Percentiles rank a stretch among this genome's conserved stretches.
phyloP scores from a whole-genome alignment of 92 coral and sea anemone genomes.

The Porites cylindrica region DNA sequence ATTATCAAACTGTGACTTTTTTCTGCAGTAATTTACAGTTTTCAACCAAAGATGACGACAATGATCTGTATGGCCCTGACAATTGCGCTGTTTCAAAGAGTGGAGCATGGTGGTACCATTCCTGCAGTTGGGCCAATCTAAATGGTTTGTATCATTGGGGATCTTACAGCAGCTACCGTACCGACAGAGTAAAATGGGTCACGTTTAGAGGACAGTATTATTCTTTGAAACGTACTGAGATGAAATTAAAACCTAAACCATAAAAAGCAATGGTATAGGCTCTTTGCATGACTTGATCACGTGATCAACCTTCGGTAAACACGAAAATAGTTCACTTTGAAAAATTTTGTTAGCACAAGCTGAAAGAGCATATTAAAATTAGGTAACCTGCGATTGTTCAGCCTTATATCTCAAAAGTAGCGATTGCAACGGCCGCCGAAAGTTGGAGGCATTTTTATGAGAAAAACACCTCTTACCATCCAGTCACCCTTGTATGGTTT shows the following conservation, averaged over 20 bases:
- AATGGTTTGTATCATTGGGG: neutral
- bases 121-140: neutral
- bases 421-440: too few species aligned
- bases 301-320: too few species aligned
- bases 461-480: too few species aligned
- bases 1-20: neutral
- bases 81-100: neutral
- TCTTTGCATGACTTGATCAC: too few species aligned
- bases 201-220: neutral
- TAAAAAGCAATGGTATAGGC: too few species aligned
- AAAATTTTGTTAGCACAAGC: too few species aligned
- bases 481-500: too few species aligned
- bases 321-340: too few species aligned
- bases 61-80: neutral
- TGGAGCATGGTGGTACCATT: neutral
- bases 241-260: neutral
- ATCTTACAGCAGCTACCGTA: neutral
- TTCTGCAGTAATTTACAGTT: neutral
- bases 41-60: neutral
- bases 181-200: neutral
- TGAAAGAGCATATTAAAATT: too few species aligned
- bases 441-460: too few species aligned
- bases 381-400: too few species aligned
- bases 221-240: slow-evolving; percentile 3
- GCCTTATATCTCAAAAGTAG: too few species aligned